Evolutionary conservation across 2,797 vertebrate genomes (phyloP).

Genomic region (Gymnodraco acuticeps): DNA sequence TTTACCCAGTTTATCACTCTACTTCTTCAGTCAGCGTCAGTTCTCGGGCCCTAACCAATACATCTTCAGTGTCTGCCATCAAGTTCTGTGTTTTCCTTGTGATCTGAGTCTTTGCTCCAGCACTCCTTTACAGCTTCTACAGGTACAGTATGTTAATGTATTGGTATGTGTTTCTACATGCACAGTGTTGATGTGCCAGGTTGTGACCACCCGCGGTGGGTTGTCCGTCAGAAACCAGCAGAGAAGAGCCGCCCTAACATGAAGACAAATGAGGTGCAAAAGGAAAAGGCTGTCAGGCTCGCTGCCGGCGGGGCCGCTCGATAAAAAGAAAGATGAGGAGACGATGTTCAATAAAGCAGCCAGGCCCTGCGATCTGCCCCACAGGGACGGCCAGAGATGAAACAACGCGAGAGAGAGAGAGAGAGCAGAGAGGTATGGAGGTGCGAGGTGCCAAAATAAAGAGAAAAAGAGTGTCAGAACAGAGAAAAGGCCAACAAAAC

Average conservation of each 20-base stretch:
- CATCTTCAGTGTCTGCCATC: too few relatives aligned
- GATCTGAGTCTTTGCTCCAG: too few relatives aligned
- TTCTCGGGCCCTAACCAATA: too few relatives aligned
- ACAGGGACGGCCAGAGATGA: constrained; percentile 54
- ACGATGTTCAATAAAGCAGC: constrained; percentile 65
- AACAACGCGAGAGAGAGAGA: constrained; percentile 1
- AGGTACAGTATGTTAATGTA: constrained; percentile 15
- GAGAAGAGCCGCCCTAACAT: constrained; percentile 65
- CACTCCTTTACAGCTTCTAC: too few relatives aligned
- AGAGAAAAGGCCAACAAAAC: constrained; percentile 15
- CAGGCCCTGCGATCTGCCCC: constrained; percentile 47
- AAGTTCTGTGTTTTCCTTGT: too few relatives aligned
- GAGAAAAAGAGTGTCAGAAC: constrained; percentile 22
- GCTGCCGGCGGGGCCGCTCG: constrained; percentile 58
- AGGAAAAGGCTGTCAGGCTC: constrained; percentile 70
- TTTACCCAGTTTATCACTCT: too few relatives aligned
- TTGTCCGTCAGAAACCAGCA: constrained; percentile 52
- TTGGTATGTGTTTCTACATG: neutral
- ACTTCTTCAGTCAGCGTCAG: too few relatives aligned
- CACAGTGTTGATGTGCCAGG: constrained; percentile 1
- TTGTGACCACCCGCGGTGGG: constrained; percentile 1
- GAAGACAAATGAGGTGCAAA: constrained; percentile 77
- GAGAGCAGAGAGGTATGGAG: constrained; percentile 18
- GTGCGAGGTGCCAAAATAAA: constrained; percentile 32
- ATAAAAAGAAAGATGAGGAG: constrained; percentile 79